A percentile compares a stretch with the other conserved stretches of the same genome.
Evolutionary conservation across 2,888 invertebrate species (phyloP).

Genomic region (Eupithecia subfuscata): DNA sequence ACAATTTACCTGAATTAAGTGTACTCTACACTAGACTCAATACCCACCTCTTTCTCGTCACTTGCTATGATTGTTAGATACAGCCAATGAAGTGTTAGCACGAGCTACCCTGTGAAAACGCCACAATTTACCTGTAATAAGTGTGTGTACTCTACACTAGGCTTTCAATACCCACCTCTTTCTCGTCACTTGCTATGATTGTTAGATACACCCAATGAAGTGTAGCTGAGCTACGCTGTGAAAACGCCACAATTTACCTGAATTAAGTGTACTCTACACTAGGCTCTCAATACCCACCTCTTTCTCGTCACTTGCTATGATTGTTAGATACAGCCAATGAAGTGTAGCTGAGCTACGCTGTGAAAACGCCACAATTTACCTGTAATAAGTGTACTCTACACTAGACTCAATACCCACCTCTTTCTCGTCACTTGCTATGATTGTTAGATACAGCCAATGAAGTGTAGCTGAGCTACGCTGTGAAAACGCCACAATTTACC

Average conservation of each 20-base stretch:
- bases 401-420: conserved; percentile 58
- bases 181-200: not conserved
- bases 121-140: conserved; percentile 28
- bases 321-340: not conserved
- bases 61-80: not conserved
- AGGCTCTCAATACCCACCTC: conserved; percentile 66
- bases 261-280: conserved; percentile 47
- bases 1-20: conserved; percentile 25
- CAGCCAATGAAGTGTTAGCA: conserved; percentile 13
- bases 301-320: not conserved
- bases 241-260: conserved; percentile 32
- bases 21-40: conserved; percentile 66
- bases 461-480: conserved; percentile 12
- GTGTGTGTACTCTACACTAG: conserved; percentile 47
- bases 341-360: conserved; percentile 12
- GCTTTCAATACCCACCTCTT: conserved; percentile 58
- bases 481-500: conserved; percentile 31
- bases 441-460: not conserved
- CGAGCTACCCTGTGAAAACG: conserved; percentile 15
- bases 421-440: not conserved
- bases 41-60: not conserved
- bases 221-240: conserved; percentile 13
- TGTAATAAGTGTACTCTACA: conserved; percentile 48
- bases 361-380: conserved; percentile 31
- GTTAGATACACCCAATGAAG: not conserved